These are phyloP conservation scores for Acleris emargana DNA, from an alignment of 2,888 invertebrate genomes.

Conservation along the genomic window DNA sequence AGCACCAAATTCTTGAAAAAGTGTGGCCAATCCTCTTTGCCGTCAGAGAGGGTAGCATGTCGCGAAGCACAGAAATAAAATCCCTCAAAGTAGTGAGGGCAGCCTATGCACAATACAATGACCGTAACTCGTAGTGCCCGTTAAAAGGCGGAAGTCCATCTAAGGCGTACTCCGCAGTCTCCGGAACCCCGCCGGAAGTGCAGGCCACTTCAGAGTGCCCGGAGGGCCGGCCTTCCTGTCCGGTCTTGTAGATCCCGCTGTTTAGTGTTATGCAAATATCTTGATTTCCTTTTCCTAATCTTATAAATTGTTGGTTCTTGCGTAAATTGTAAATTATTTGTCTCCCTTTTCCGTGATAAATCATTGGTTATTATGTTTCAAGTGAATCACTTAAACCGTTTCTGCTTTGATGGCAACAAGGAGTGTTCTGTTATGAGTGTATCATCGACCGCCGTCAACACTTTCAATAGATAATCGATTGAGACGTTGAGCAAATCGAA, in stretches of 20 bases:
- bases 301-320: constrained; percentile 13
- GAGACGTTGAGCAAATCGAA: constrained; percentile 22
- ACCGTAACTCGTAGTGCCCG: constrained; percentile 50
- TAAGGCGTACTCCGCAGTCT: constrained; percentile 55
- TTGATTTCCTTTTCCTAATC: constrained; percentile 32
- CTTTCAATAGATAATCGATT: constrained; percentile 24
- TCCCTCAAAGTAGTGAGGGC: constrained; percentile 32
- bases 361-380: not conserved
- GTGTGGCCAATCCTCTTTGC: no score
- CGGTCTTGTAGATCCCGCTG: constrained; percentile 46
- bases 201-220: constrained; percentile 59
- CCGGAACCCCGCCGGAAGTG: constrained; percentile 60
- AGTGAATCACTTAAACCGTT: not conserved
- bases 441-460: constrained; percentile 7
- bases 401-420: no score
- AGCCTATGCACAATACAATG: constrained; percentile 37
- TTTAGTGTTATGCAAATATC: constrained; percentile 51
- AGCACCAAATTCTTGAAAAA: no score
- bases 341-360: not conserved
- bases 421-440: constrained; percentile 1
- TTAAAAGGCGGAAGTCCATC: constrained; percentile 80
- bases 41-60: not conserved
- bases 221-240: constrained; percentile 67
- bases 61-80: constrained; percentile 6
- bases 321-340: constrained; percentile 2